Conservation (phyloP, 2,113 vertebrate species). For the Dolichallabes microphthalmus region DNA sequence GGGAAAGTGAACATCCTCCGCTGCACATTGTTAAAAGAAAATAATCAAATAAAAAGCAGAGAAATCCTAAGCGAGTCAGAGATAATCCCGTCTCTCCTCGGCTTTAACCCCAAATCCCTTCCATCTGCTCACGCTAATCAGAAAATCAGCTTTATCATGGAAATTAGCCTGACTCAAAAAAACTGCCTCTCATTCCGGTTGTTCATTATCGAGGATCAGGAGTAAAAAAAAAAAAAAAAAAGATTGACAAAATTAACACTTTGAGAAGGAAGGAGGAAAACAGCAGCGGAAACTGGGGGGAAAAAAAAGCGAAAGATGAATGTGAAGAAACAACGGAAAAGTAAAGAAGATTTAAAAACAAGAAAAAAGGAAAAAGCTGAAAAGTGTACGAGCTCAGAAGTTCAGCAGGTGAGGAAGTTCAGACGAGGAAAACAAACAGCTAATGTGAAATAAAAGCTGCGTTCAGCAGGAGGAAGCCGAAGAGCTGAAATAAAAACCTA, state of each 20-base stretch:
- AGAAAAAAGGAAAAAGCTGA: not conserved
- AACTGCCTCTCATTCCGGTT: slow-evolving; percentile 52
- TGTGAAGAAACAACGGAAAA: not conserved
- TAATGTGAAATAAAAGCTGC: not conserved
- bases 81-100: slow-evolving; percentile 68
- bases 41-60: slow-evolving; percentile 61
- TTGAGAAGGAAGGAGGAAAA: not conserved
- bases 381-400: not conserved
- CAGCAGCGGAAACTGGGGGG: not conserved
- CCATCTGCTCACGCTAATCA: slow-evolving; percentile 69
- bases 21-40: slow-evolving; percentile 34
- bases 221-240: not conserved
- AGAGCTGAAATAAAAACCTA: not conserved
- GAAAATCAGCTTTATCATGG: slow-evolving; percentile 67
- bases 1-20: not conserved
- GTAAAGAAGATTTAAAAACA: slow-evolving; percentile 41
- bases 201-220: slow-evolving; percentile 14
- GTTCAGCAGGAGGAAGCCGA: not conserved
- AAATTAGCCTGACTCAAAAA: slow-evolving; percentile 66
- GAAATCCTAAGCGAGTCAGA: slow-evolving; percentile 70
- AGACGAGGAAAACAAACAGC: not conserved
- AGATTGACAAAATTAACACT: slow-evolving; percentile 34
- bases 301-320: not conserved
- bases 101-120: slow-evolving; percentile 67
- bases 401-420: not conserved